Evolutionary conservation across 2,113 vertebrate genomes (phyloP), one percentile per base, ranked within the genome.

Genomic region (Pycnonotus jocosus): DNA sequence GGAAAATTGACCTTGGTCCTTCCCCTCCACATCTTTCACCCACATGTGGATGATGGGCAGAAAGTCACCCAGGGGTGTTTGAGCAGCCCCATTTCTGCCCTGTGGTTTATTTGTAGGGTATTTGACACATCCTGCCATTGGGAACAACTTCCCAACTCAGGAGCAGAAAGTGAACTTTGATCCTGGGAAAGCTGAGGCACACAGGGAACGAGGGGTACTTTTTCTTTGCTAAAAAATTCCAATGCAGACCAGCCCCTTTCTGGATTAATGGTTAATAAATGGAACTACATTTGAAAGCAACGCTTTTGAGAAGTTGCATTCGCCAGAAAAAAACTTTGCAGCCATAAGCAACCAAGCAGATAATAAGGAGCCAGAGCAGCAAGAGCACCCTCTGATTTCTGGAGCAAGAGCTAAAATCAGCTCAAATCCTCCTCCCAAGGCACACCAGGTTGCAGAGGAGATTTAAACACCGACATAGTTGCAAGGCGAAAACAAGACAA

Each of bases 91-190:
- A 6, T 72, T 77, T 57, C 44, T 37, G 58, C 42, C 35, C 56
- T 58, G 53, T 42, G 85, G 5, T 60, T 23, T 73, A 38, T 82
- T 92, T 82, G 1, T 4, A 42, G 94, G 73, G 53, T 61, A 33
- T 61, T 30, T 18, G 79, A 47, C 73, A 30, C 0, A 0, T 42
- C 6, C 1, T 28, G 82, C 16, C 15, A 1, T 4, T 6, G n/a
- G 80, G 56, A n/a, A n/a, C 62, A 50, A 20, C 6, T 48, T 60
- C 74, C 50, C 70, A 48, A 3, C 31, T 58, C 53, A 0, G 38
- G 7, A 1, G 2, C 44, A 45, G 4, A n/a, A 70, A 84, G 38
- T 16, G n/a, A 92, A 65, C 44, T 86, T 50, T 6, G 21, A 23
- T 83, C 51, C 51, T 16, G 30, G 16, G 72, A 72, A 77, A 88